phyloP scores from a whole-genome alignment of 2,797 vertebrate species.

The Sebastes trivittatus region DNA sequence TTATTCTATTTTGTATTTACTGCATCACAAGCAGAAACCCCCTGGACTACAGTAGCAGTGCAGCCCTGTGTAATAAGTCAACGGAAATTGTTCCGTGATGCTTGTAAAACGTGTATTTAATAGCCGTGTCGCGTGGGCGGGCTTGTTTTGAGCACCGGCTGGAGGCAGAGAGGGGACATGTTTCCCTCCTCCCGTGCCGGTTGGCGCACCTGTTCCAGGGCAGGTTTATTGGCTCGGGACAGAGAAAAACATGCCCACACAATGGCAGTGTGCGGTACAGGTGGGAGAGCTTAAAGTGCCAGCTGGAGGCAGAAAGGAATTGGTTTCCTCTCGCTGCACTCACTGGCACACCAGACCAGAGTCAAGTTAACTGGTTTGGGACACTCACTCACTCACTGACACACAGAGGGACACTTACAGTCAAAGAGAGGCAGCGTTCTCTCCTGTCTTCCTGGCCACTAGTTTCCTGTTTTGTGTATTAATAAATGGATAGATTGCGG shows the following conservation, averaged over 20 bases:
- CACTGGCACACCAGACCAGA: background rate
- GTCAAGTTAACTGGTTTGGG: background rate
- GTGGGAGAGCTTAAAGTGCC: background rate
- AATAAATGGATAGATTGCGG: background rate
- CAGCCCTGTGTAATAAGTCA: background rate
- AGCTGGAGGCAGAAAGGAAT: conserved; percentile 19
- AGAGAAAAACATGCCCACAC: conserved; percentile 35
- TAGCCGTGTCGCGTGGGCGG: conserved; percentile 26
- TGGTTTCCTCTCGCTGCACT: background rate
- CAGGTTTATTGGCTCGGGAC: conserved; percentile 55
- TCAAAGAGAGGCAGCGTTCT: background rate
- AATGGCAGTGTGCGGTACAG: conserved; percentile 13
- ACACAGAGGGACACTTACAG: background rate
- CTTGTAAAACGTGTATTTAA: conserved; percentile 36
- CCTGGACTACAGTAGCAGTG: background rate
- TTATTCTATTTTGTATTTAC: background rate
- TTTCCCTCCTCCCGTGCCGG: conserved; percentile 18
- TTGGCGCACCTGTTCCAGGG: conserved; percentile 42
- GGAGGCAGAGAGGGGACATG: conserved; percentile 25
- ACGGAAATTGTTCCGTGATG: background rate
- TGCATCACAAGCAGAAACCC: background rate
- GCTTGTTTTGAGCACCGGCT: conserved; percentile 36
- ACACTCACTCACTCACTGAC: background rate
- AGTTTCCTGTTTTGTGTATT: background rate
- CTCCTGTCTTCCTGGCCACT: background rate